Percentiles rank a stretch among this genome's conserved stretches.
Conservation (phyloP, 2,888 invertebrate genomes). For the Cosmia pyralina region DNA sequence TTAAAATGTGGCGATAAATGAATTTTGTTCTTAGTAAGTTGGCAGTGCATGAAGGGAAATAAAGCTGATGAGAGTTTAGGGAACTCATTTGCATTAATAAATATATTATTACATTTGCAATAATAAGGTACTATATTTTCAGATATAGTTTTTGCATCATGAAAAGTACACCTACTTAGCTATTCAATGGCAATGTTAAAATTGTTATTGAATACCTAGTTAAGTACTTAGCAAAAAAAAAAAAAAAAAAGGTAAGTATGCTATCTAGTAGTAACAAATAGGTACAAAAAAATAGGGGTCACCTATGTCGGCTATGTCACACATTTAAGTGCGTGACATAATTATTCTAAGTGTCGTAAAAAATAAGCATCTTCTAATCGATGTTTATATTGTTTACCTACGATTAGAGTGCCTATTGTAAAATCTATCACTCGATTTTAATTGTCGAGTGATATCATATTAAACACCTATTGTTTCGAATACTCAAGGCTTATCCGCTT, state of each 20-base stretch:
- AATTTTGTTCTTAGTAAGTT: constrained; percentile 4
- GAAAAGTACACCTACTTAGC: too few relatives aligned
- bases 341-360: not conserved
- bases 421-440: constrained; percentile 2
- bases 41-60: not conserved
- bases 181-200: not conserved
- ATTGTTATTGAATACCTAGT: not conserved
- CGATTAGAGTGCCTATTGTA: not conserved
- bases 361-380: not conserved
- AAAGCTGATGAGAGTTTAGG: not conserved
- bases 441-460: constrained; percentile 1
- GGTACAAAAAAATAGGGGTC: too few relatives aligned
- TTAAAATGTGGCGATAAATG: constrained; percentile 25
- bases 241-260: too few relatives aligned
- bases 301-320: not conserved
- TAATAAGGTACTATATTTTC: not conserved
- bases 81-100: not conserved
- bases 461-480: constrained; percentile 32
- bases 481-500: constrained; percentile 15
- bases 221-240: too few relatives aligned
- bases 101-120: too few relatives aligned
- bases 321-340: not conserved
- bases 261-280: not conserved
- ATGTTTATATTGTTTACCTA: not conserved
- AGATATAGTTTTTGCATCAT: not conserved